A percentile compares a stretch with the other conserved stretches of the same genome.
phyloP scores from a whole-genome alignment of 2,797 vertebrate species.

The Chrysocyon brachyurus region DNA sequence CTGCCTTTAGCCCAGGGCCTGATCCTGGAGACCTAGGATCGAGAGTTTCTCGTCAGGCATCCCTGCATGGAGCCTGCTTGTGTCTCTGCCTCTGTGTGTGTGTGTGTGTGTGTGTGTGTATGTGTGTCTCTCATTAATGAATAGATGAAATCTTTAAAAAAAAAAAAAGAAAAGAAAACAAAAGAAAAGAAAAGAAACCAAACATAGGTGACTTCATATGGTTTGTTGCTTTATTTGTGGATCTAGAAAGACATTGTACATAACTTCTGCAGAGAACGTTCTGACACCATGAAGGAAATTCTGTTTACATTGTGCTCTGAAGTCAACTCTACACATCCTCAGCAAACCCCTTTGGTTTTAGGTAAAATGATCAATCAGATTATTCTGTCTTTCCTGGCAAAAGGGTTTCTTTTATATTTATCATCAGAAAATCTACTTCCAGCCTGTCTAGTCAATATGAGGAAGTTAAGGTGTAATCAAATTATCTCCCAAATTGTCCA shows the following conservation, averaged over 20 bases:
- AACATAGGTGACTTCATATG: background rate
- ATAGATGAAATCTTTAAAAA: too few relatives aligned
- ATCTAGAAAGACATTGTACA: background rate
- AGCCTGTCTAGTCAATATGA: background rate
- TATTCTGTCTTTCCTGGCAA: constrained; percentile 19
- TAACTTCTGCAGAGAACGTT: constrained; percentile 28
- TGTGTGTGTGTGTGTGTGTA: too few relatives aligned
- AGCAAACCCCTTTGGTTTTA: constrained; percentile 10
- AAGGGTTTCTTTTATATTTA: background rate
- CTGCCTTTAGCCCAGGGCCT: too few relatives aligned
- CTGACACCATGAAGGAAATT: constrained; percentile 37
- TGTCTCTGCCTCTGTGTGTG: too few relatives aligned
- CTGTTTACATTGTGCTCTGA: constrained; percentile 36
- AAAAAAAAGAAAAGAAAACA: too few relatives aligned
- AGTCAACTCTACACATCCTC: background rate
- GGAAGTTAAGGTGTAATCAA: background rate
- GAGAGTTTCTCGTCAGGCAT: too few relatives aligned
- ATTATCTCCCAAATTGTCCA: background rate
- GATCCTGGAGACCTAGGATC: too few relatives aligned
- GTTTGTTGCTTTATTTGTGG: constrained; percentile 34
- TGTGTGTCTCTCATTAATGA: too few relatives aligned
- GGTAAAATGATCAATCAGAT: background rate
- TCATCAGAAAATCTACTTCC: constrained; percentile 50
- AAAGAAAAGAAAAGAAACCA: background rate
- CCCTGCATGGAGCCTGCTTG: too few relatives aligned